A percentile compares a stretch with the other conserved stretches of the same genome.
Conservation (phyloP, 2,113 vertebrate species). For the Microcebus ravelobensis region DNA sequence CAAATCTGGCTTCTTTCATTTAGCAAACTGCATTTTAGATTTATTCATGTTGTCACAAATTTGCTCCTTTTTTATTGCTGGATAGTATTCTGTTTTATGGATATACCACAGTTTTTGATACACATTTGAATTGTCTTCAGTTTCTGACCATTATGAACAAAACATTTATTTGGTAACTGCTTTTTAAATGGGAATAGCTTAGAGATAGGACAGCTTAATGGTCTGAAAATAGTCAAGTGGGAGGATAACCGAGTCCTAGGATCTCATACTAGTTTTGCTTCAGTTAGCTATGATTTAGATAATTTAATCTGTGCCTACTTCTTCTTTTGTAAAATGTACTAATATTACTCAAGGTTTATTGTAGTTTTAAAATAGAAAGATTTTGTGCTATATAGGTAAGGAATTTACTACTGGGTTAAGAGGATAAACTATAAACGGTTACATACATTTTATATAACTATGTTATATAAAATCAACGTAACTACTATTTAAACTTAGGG, state of each 20-base stretch:
- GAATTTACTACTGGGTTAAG: neutral
- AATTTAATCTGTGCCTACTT: neutral
- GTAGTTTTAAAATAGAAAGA: neutral
- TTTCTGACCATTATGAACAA: neutral
- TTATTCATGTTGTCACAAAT: neutral
- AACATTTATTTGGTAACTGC: neutral
- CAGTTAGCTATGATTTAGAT: neutral
- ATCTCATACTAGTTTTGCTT: neutral
- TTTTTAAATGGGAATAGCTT: neutral
- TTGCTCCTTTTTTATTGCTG: neutral
- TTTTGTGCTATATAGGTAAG: neutral
- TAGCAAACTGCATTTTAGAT: neutral
- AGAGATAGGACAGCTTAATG: neutral
- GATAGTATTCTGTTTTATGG: neutral
- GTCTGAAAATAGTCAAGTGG: neutral
- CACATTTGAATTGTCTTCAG: neutral
- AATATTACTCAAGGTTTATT: neutral
- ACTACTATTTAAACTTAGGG: neutral
- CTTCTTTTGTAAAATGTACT: neutral
- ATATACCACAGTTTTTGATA: neutral
- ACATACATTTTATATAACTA: neutral
- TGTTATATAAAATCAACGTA: neutral
- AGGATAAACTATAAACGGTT: slow-evolving; percentile 11
- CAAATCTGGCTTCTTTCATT: neutral
- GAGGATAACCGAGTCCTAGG: neutral